Evolutionary conservation across 2,797 vertebrate species (phyloP).

Genomic region (Lophius americanus): DNA sequence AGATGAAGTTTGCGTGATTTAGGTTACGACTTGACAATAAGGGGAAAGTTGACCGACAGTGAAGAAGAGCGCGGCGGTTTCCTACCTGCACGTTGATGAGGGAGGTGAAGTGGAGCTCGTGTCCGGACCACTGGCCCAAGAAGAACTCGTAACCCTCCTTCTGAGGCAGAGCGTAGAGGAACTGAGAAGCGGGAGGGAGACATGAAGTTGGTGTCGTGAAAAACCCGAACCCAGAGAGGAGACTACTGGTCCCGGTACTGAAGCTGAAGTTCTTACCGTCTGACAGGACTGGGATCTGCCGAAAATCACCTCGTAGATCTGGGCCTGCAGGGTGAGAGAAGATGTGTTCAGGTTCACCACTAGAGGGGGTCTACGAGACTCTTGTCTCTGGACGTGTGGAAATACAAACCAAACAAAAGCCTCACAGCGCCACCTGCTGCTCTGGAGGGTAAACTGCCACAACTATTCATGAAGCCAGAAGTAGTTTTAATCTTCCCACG

Average conservation of each 20-base stretch:
- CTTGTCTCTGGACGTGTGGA: not conserved
- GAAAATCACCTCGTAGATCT: constrained; percentile 87
- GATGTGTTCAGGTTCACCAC: too few relatives aligned
- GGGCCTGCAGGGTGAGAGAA: constrained; percentile 74
- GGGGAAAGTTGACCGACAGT: too few relatives aligned
- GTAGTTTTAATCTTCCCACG: too few relatives aligned
- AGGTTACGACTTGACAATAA: too few relatives aligned
- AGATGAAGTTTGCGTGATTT: too few relatives aligned
- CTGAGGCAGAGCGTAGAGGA: constrained; percentile 92
- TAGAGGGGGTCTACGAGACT: too few relatives aligned
- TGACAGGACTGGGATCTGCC: constrained; percentile 85
- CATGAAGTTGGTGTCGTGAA: not conserved
- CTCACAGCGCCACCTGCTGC: not conserved
- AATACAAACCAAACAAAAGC: too few relatives aligned
- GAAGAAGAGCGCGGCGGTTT: too few relatives aligned
- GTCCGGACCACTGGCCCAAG: constrained; percentile 91
- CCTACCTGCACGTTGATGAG: constrained; percentile 95
- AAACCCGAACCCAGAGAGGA: not conserved
- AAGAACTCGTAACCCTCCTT: constrained; percentile 96
- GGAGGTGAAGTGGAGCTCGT: constrained; percentile 94
- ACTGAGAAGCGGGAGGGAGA: constrained; percentile 74
- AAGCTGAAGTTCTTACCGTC: constrained; percentile 74
- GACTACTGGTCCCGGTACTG: not conserved
- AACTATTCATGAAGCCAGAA: too few relatives aligned
- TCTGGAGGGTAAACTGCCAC: fast-evolving